Evolutionary conservation across 2,888 invertebrate species (phyloP), one percentile per base, ranked within the genome.

Genomic region (Muschampia plurimacula): DNA sequence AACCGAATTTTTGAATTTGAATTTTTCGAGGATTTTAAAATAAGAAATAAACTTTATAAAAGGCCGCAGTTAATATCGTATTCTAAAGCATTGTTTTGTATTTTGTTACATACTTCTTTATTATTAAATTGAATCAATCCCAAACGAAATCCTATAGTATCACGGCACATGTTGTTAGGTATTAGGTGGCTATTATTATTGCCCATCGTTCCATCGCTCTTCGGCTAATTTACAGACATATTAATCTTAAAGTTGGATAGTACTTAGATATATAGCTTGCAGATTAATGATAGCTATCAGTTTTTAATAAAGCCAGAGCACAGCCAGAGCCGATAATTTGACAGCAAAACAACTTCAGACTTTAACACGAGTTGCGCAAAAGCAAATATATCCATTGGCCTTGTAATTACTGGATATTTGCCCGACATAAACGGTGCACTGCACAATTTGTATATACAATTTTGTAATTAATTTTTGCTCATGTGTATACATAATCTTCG

Each of bases 371-470:
- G 66, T 72, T 72, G 86, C 86, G 84, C 82, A 86, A 86, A 80
- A n/a, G 80, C 82, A 87, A 91, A 90, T 86, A 88, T 88, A 89
- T 86, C 81, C 79, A 76, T 79, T 77, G 79, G 81, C 83, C 84
- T 80, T 84, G 82, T 83, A 86, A 86, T 88, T 84, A 83, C 84
- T 79, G 79, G 79, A 81, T 83, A 84, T 88, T 88, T 85, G 84
- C 78, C 77, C 77, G 83, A 85, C 82, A 84, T 83, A 83, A 82
- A 82, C 77, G 59, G 39, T 9, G 13, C 59, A 32, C 59, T 59
- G 57, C 59, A 67, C 72, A 72, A 32, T 49, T 66, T 66, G 71
- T 71, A 41, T 52, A 71, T 22, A 71, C 60, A 13, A 7, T 71
- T 66, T 67, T 59, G 59, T 59, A 72, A 72, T 72, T 72, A 72